Conservation (phyloP, 2,888 invertebrate genomes). For the Melanchra persicariae region DNA sequence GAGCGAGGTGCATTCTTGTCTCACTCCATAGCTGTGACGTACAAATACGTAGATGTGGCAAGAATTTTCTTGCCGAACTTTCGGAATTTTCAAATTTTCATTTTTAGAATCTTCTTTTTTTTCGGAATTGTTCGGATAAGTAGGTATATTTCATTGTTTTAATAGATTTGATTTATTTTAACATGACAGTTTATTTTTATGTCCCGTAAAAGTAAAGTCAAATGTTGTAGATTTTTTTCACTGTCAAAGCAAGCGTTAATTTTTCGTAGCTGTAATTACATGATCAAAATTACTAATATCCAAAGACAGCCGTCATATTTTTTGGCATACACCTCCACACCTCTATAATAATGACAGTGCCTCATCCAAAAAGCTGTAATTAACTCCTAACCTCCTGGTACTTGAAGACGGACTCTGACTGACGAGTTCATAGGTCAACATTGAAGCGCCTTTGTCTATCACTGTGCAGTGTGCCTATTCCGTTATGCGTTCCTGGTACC, state of each 20-base stretch:
- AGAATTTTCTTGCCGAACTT: no score
- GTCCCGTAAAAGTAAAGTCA: not conserved
- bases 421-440: constrained; percentile 76
- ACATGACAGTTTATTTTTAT: no score
- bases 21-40: not conserved
- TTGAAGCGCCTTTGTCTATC: constrained; percentile 74
- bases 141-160: no score
- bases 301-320: constrained; percentile 41
- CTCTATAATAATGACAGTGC: constrained; percentile 37
- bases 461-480: constrained; percentile 66
- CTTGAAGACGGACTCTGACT: constrained; percentile 70
- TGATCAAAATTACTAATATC: constrained; percentile 32
- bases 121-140: no score
- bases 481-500: constrained; percentile 76
- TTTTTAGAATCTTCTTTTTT: no score
- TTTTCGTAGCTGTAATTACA: constrained; percentile 9
- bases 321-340: constrained; percentile 38
- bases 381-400: constrained; percentile 72
- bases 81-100: no score
- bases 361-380: constrained; percentile 64
- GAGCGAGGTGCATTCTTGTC: constrained; percentile 51
- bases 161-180: no score
- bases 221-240: not conserved
- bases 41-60: constrained; percentile 39
- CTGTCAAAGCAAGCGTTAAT: not conserved